Conservation (phyloP, 2,113 vertebrate species). For the Festucalex cinctus region DNA sequence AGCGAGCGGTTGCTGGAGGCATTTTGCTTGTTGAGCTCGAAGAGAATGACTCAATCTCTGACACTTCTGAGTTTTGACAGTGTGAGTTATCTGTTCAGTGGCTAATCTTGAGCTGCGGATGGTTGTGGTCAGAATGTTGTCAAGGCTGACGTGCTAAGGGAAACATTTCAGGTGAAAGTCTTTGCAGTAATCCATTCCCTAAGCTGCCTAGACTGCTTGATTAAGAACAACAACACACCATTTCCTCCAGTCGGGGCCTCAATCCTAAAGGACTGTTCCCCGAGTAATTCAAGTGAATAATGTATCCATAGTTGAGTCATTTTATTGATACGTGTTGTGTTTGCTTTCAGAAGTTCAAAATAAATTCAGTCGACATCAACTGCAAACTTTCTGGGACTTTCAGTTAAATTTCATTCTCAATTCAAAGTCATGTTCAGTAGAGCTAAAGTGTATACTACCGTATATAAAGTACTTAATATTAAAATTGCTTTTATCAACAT, state of each 20-base stretch:
- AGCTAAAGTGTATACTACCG: too few relatives aligned
- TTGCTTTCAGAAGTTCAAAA: constrained; percentile 29
- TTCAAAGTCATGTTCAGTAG: too few relatives aligned
- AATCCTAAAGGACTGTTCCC: constrained; percentile 11
- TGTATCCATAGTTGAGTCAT: constrained; percentile 38
- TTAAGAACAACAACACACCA: constrained; percentile 11
- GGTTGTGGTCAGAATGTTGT: constrained; percentile 40
- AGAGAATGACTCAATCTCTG: constrained; percentile 39
- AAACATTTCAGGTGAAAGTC: constrained; percentile 36
- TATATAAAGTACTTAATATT: too few relatives aligned
- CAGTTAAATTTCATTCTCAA: neutral
- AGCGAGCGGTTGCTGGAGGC: constrained; percentile 10
- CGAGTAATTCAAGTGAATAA: constrained; percentile 21
- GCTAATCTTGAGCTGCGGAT: constrained; percentile 29
- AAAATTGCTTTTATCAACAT: too few relatives aligned
- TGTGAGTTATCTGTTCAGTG: constrained; percentile 41
- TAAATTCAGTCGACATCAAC: constrained; percentile 12
- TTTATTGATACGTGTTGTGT: constrained; percentile 31
- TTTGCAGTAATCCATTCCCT: constrained; percentile 36
- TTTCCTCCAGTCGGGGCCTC: constrained; percentile 24
- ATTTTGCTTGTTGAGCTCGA: constrained; percentile 8
- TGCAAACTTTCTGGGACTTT: neutral
- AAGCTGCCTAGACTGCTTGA: constrained; percentile 20
- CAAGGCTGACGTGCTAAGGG: constrained; percentile 16
- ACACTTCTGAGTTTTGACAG: constrained; percentile 36